Conservation (phyloP, 2,888 invertebrate genomes). For the Cancer borealis region DNA sequence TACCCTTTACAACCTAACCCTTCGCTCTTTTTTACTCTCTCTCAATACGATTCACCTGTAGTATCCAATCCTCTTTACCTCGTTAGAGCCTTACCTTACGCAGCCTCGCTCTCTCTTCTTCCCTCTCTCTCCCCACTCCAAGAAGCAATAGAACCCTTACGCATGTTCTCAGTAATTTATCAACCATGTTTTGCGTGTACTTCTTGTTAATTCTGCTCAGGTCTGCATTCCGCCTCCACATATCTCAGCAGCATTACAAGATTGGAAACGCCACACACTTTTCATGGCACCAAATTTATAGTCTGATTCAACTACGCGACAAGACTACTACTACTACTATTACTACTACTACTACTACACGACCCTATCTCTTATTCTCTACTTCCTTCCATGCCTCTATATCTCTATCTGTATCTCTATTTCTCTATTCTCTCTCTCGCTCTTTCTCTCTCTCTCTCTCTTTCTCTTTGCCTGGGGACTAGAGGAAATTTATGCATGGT, state of each 20-base stretch:
- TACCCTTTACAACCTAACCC: too few relatives aligned
- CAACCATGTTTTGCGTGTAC: neutral
- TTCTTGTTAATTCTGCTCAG: neutral
- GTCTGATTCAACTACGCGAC: neutral
- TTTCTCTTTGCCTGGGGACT: neutral
- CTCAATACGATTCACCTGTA: neutral
- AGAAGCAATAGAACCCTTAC: neutral
- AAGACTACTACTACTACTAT: neutral
- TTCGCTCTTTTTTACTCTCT: neutral
- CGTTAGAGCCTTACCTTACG: neutral
- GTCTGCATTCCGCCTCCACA: neutral
- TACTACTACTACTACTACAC: too few relatives aligned
- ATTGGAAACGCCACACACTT: neutral
- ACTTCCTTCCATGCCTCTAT: neutral
- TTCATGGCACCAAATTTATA: neutral
- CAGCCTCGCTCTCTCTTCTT: neutral
- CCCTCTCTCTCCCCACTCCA: neutral
- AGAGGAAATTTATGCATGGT: neutral
- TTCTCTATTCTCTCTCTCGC: neutral
- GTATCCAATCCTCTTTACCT: neutral
- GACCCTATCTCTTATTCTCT: neutral
- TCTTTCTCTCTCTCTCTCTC: neutral
- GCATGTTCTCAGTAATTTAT: neutral
- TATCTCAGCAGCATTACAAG: neutral
- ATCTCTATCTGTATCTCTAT: too few relatives aligned